A percentile compares a stretch with the other conserved stretches of the same genome.
Evolutionary conservation across 2,888 invertebrate genomes (phyloP).

Genomic region (Dynastes hyllus): DNA sequence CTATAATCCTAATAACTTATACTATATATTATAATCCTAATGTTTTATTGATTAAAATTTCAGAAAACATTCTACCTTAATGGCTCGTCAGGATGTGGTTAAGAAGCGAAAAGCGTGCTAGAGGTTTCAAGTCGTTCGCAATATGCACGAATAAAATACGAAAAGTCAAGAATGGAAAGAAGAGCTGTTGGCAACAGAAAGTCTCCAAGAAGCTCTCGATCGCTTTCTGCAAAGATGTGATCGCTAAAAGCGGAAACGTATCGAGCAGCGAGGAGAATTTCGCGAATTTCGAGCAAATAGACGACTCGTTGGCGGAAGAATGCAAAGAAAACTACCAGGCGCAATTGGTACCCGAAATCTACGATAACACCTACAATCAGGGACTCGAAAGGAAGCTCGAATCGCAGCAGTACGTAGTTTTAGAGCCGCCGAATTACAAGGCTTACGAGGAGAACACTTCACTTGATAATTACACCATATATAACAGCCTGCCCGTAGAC

Average conservation of each 20-base stretch:
- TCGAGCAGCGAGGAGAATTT: slow-evolving; percentile 36
- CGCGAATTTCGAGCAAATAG: slow-evolving; percentile 44
- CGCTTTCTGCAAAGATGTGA: slow-evolving; percentile 59
- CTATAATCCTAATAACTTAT: background rate
- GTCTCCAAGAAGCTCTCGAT: slow-evolving; percentile 58
- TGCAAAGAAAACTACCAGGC: slow-evolving; percentile 68
- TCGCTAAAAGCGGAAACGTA: slow-evolving; percentile 30
- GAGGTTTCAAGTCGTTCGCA: slow-evolving; percentile 71
- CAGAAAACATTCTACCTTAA: slow-evolving; percentile 56
- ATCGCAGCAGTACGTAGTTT: slow-evolving; percentile 51
- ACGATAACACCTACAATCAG: slow-evolving; percentile 57
- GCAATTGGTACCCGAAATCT: slow-evolving; percentile 68
- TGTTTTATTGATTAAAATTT: background rate
- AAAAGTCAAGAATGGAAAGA: slow-evolving; percentile 58
- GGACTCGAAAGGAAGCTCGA: slow-evolving; percentile 52
- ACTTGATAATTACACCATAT: slow-evolving; percentile 44
- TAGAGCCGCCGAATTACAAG: slow-evolving; percentile 50
- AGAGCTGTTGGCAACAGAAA: slow-evolving; percentile 63
- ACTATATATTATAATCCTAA: background rate
- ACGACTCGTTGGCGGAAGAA: slow-evolving; percentile 59
- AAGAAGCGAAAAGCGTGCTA: slow-evolving; percentile 79
- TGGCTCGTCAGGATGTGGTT: slow-evolving; percentile 75
- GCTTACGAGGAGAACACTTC: slow-evolving; percentile 44
- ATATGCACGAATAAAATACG: slow-evolving; percentile 62
- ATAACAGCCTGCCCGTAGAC: slow-evolving; percentile 29